Conservation (phyloP, 2,888 invertebrate genomes). For the Sarcophaga rosellei region DNA sequence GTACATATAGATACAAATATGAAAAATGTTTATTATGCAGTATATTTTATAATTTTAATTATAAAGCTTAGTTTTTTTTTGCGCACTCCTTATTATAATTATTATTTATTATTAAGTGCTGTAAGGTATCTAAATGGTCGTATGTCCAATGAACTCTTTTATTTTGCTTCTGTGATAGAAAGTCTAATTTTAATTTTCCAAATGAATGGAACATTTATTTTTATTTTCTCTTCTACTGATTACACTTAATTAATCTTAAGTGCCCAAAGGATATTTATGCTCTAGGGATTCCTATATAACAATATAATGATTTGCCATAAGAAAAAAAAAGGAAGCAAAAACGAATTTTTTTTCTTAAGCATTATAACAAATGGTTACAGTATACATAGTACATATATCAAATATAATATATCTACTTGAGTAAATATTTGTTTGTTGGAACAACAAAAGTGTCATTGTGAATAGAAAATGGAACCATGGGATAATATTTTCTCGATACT, state of each 20-base stretch:
- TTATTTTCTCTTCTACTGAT: background rate
- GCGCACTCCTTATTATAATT: too few species aligned
- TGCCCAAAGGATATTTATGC: background rate
- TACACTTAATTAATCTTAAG: background rate
- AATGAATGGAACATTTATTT: background rate
- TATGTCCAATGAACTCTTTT: too few species aligned
- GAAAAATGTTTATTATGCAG: too few species aligned
- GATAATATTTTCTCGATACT: too few species aligned
- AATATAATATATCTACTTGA: constrained; percentile 34
- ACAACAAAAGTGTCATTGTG: constrained; percentile 23
- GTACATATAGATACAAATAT: too few species aligned
- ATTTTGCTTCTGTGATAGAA: too few species aligned
- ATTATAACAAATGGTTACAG: background rate
- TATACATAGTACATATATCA: too few species aligned
- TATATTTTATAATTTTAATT: too few species aligned
- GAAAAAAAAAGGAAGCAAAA: background rate
- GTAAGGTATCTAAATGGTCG: too few species aligned
- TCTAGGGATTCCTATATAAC: background rate
- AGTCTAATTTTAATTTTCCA: background rate
- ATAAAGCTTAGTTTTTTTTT: too few species aligned
- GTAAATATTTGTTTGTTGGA: constrained; percentile 24
- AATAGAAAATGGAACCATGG: background rate
- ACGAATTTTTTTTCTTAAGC: background rate
- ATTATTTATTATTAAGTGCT: too few species aligned
- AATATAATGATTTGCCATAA: background rate